Conservation (phyloP, 2,113 vertebrate species). For the Suncus etruscus region DNA sequence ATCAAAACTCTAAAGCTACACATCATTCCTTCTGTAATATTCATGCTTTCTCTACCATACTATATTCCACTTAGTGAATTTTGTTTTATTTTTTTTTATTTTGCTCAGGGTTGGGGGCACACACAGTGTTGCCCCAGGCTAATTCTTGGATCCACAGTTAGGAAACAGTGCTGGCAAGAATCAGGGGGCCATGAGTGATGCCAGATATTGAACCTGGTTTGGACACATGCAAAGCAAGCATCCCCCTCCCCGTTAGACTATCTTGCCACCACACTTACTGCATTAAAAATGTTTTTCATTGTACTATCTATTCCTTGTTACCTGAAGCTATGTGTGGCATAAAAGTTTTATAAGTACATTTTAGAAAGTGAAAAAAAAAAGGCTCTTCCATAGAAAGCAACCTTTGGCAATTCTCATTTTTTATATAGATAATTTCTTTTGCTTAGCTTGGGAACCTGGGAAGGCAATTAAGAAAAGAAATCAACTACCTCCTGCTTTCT, state of each 20-base stretch:
- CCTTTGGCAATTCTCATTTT: slow-evolving; percentile 1
- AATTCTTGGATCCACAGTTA: too few relatives aligned
- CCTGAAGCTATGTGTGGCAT: background rate
- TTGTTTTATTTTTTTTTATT: too few relatives aligned
- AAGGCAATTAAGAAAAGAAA: slow-evolving; percentile 67
- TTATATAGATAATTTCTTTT: slow-evolving; percentile 44
- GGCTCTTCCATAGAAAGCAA: background rate
- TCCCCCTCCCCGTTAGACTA: too few relatives aligned
- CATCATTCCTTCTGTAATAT: background rate
- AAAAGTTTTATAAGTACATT: slow-evolving; percentile 14
- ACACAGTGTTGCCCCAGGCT: too few relatives aligned
- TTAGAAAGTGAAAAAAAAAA: slow-evolving; percentile 6
- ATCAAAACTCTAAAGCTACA: background rate
- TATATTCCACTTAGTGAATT: too few relatives aligned
- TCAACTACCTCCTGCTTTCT: slow-evolving; percentile 39
- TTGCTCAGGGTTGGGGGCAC: too few relatives aligned
- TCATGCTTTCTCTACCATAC: background rate
- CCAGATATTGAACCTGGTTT: too few relatives aligned
- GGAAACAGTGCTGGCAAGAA: too few relatives aligned
- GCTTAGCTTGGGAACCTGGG: slow-evolving; percentile 40
- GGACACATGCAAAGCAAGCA: too few relatives aligned
- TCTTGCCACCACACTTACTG: background rate
- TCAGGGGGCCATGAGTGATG: too few relatives aligned
- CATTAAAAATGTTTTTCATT: background rate
- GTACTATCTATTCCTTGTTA: background rate